Evolutionary conservation across 2,888 invertebrate species (phyloP).

Genomic region (Chirona hameri): DNA sequence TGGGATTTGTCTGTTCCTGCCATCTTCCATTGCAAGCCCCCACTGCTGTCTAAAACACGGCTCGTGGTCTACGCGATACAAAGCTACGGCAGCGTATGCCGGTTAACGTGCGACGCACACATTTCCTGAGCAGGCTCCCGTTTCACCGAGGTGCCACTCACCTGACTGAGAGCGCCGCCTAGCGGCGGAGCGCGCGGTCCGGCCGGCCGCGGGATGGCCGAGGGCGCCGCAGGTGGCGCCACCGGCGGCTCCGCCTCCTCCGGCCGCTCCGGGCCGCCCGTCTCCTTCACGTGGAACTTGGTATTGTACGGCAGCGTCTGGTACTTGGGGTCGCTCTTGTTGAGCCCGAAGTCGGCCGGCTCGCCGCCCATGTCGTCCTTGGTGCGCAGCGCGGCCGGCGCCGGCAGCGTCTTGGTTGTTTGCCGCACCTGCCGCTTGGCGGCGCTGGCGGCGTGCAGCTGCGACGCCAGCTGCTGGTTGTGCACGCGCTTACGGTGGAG

Average conservation of each 20-base stretch:
- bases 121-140: too few relatives aligned
- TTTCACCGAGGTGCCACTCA: too few relatives aligned
- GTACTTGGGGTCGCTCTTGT: constrained; percentile 84
- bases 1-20: too few relatives aligned
- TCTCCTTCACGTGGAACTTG: constrained; percentile 56
- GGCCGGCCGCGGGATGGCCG: neutral
- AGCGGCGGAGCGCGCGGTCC: constrained; percentile 4
- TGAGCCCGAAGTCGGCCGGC: constrained; percentile 59
- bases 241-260: constrained; percentile 4
- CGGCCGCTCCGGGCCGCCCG: neutral
- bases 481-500: constrained; percentile 81
- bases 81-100: too few relatives aligned
- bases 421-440: constrained; percentile 33
- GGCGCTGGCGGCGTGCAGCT: constrained; percentile 48
- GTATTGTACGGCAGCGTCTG: constrained; percentile 87
- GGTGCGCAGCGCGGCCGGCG: constrained; percentile 37
- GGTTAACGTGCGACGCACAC: too few relatives aligned
- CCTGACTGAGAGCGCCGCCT: constrained; percentile 13
- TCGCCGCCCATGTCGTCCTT: constrained; percentile 24
- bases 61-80: too few relatives aligned
- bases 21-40: too few relatives aligned
- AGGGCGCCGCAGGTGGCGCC: neutral
- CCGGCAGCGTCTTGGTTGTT: constrained; percentile 48
- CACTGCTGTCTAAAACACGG: too few relatives aligned
- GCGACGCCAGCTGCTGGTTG: constrained; percentile 68